Evolutionary conservation across 2,113 vertebrate genomes (phyloP).

Genomic region (Smithornis capensis): DNA sequence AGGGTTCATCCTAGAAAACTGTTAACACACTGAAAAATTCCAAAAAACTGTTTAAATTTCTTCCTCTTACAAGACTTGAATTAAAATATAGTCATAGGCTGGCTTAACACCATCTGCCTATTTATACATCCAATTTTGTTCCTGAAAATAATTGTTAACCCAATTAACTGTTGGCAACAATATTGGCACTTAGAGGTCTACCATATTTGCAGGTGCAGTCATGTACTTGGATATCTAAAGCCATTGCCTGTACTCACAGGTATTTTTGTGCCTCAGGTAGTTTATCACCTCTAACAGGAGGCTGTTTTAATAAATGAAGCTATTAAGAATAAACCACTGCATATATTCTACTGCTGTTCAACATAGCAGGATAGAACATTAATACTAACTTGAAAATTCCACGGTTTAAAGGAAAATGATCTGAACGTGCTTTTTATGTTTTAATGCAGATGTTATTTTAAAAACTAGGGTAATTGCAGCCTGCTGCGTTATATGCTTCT

Average conservation of each 20-base stretch:
- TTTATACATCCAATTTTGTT: conserved; percentile 52
- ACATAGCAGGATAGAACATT: conserved; percentile 11
- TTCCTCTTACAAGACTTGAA: background rate
- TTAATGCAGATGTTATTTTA: conserved; percentile 72
- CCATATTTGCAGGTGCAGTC: conserved; percentile 47
- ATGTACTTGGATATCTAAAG: background rate
- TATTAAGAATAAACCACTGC: conserved; percentile 52
- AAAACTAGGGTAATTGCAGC: conserved; percentile 73
- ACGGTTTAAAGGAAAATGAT: conserved; percentile 40
- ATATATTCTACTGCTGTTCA: conserved; percentile 34
- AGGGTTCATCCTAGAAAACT: background rate
- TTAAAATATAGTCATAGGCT: conserved; percentile 27
- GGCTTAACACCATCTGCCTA: conserved; percentile 37
- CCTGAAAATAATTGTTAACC: conserved; percentile 56
- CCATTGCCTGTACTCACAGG: background rate
- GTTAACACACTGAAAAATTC: background rate
- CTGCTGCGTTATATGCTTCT: conserved; percentile 66
- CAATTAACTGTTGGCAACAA: conserved; percentile 65
- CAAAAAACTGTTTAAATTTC: background rate
- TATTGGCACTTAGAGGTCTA: conserved; percentile 38
- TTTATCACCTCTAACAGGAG: conserved; percentile 54
- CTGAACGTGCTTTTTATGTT: conserved; percentile 51
- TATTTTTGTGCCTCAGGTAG: conserved; percentile 44
- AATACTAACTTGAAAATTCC: conserved; percentile 39
- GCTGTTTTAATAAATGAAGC: conserved; percentile 55